Evolutionary conservation across 1,140 invertebrate genomes (phyloP).

Genomic region (Drosophila tani): DNA sequence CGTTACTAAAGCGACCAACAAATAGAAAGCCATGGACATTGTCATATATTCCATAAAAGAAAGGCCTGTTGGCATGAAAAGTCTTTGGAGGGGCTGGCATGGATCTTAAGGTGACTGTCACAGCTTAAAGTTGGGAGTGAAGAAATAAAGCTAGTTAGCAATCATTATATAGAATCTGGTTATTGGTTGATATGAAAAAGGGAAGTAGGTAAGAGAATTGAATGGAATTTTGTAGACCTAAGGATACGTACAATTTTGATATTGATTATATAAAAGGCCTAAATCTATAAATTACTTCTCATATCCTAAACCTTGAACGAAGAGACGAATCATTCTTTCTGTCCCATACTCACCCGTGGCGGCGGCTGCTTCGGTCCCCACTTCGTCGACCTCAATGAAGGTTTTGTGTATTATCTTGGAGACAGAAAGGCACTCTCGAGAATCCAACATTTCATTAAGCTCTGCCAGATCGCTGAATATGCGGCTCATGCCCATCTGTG

Average conservation of each 20-base stretch:
- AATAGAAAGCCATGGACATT: conserved; percentile 45
- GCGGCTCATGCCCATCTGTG: conserved; percentile 86
- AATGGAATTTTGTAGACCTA: neutral
- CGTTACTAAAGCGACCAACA: conserved; percentile 17
- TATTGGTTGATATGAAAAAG: no score
- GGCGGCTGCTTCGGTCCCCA: conserved; percentile 87
- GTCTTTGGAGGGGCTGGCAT: neutral
- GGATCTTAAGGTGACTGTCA: no score
- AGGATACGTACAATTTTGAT: no score
- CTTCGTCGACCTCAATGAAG: conserved; percentile 88
- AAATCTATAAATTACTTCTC: no score
- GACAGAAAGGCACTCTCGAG: conserved; percentile 82
- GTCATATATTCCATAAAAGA: conserved; percentile 56
- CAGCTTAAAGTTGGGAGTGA: neutral
- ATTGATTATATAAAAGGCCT: no score
- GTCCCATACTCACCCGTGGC: conserved; percentile 75
- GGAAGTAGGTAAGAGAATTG: no score
- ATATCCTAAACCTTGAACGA: no score
- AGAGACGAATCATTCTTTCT: neutral
- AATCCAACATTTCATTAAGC: conserved; percentile 86
- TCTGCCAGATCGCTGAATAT: conserved; percentile 87
- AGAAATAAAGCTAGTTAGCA: neutral
- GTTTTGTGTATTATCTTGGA: conserved; percentile 87
- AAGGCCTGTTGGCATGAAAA: conserved; percentile 60
- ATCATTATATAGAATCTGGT: no score